Percentiles rank a stretch among this genome's conserved stretches.
phyloP scores from a whole-genome alignment of 2,888 invertebrate genomes.

The Acanthosoma haemorrhoidale region DNA sequence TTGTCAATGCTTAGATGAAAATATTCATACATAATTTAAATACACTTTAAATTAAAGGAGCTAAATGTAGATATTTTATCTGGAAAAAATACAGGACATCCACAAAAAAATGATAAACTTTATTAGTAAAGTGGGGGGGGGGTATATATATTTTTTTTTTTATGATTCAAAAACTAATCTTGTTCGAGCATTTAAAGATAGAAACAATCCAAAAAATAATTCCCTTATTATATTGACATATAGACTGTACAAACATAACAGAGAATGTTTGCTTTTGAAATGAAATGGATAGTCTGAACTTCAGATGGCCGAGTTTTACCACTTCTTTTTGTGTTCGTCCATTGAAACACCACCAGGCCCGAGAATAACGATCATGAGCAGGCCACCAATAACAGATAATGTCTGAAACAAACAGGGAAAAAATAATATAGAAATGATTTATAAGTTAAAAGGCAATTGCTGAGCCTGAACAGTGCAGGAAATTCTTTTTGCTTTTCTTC shows the following conservation, averaged over 20 bases:
- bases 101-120: not conserved
- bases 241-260: not conserved
- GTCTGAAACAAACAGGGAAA: slow-evolving; percentile 65
- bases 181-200: not conserved
- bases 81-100: not conserved
- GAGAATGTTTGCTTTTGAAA: not conserved
- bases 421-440: too few species aligned
- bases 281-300: not conserved
- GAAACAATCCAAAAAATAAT: not conserved
- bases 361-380: slow-evolving; percentile 94
- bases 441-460: too few species aligned
- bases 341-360: slow-evolving; percentile 99
- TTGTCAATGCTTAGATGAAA: not conserved
- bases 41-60: too few species aligned
- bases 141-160: too few species aligned
- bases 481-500: too few species aligned
- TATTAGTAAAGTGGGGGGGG: not conserved
- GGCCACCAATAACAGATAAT: slow-evolving; percentile 94
- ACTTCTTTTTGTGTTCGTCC: slow-evolving; percentile 99
- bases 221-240: not conserved
- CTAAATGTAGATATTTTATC: not conserved
- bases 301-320: slow-evolving; percentile 54
- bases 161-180: not conserved
- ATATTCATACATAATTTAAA: too few species aligned
- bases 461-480: too few species aligned